phyloP scores from a whole-genome alignment of 1,140 invertebrate species.

The Danaus melanippus region DNA sequence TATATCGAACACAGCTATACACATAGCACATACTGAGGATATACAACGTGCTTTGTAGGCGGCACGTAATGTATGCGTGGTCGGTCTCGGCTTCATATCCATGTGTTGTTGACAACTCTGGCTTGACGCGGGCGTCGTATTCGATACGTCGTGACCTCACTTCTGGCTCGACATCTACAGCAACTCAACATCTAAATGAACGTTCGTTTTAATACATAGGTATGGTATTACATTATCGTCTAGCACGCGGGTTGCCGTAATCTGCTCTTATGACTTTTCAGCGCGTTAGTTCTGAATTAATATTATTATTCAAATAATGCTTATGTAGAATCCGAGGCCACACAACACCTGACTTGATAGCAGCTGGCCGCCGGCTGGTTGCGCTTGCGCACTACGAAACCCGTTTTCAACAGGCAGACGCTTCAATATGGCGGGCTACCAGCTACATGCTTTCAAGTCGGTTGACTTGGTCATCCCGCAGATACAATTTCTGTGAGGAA shows the following conservation, averaged over 20 bases:
- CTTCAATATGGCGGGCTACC: constrained; percentile 51
- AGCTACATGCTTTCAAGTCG: constrained; percentile 15
- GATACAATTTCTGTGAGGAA: not conserved
- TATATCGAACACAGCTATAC: constrained; percentile 45
- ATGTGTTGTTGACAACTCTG: constrained; percentile 34
- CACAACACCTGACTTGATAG: constrained; percentile 61
- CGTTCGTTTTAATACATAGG: too few relatives aligned
- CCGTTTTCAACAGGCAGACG: constrained; percentile 56
- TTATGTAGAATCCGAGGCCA: constrained; percentile 46
- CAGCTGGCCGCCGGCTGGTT: constrained; percentile 62
- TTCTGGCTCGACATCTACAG: constrained; percentile 4
- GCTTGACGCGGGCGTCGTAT: constrained; percentile 41
- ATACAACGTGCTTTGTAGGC: constrained; percentile 42
- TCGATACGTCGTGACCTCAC: constrained; percentile 53
- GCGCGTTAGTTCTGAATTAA: too few relatives aligned
- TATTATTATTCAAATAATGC: constrained; percentile 14
- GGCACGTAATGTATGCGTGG: constrained; percentile 60
- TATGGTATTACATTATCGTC: too few relatives aligned
- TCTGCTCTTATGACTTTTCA: too few relatives aligned
- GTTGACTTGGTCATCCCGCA: not conserved
- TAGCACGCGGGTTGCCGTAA: too few relatives aligned
- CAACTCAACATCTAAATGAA: too few relatives aligned
- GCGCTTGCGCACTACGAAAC: constrained; percentile 53
- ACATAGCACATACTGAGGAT: constrained; percentile 39
- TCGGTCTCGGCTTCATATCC: constrained; percentile 41